Evolutionary conservation across 2,113 vertebrate genomes (phyloP).

Genomic region (Ceyx melanurus): DNA sequence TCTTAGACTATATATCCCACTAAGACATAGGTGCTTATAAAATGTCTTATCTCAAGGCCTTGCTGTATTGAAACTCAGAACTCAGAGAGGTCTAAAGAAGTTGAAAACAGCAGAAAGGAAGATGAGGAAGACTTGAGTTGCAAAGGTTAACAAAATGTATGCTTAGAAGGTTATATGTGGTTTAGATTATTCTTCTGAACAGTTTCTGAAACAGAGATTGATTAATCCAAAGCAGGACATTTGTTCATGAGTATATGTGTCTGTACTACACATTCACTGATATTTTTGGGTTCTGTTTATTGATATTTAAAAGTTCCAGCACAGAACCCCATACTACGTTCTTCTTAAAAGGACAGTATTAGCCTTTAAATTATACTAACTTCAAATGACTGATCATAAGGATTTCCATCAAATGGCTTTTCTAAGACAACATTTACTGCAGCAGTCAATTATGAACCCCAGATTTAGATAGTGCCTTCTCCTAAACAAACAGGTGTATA

Average conservation of each 20-base stretch:
- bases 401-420: neutral
- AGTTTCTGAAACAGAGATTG: neutral
- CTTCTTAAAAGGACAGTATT: neutral
- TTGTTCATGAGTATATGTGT: neutral
- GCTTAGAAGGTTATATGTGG: neutral
- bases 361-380: neutral
- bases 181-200: neutral
- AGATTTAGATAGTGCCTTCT: neutral
- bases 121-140: neutral
- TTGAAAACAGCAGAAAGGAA: neutral
- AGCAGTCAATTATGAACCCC: slow-evolving; percentile 9
- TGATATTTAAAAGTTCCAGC: slow-evolving; percentile 8
- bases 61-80: neutral
- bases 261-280: neutral
- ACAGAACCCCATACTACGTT: neutral
- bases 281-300: slow-evolving; percentile 1
- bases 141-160: neutral
- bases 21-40: neutral
- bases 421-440: slow-evolving; percentile 21
- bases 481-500: neutral
- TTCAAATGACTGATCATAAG: neutral
- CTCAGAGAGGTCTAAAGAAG: neutral
- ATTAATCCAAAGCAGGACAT: neutral
- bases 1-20: neutral
- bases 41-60: neutral